Evolutionary conservation across 2,113 vertebrate species (phyloP).

Genomic region (Vireo altiloquus): DNA sequence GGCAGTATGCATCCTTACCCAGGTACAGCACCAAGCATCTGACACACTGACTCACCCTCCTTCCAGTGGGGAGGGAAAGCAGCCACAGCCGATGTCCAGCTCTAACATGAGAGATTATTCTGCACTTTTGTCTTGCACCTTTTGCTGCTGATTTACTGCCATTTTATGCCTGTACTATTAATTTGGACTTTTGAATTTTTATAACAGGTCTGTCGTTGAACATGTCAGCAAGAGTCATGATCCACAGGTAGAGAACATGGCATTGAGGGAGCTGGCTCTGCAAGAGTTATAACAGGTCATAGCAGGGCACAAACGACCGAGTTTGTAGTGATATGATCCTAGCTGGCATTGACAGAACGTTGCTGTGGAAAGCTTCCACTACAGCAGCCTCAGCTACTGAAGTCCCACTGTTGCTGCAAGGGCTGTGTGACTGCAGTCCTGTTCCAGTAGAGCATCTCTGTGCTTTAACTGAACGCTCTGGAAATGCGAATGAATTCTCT

Average conservation of each 20-base stretch:
- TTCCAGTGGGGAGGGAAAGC: not conserved
- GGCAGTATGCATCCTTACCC: slow-evolving; percentile 79
- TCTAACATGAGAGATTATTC: slow-evolving; percentile 18
- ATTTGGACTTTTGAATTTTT: slow-evolving; percentile 57
- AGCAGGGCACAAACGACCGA: slow-evolving; percentile 3
- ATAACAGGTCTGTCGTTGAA: slow-evolving; percentile 45
- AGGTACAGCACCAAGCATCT: slow-evolving; percentile 71
- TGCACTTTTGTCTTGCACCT: slow-evolving; percentile 18
- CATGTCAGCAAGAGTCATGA: slow-evolving; percentile 68
- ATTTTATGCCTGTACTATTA: slow-evolving; percentile 58
- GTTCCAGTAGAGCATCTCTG: not conserved
- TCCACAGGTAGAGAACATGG: slow-evolving; percentile 18
- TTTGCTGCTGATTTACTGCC: slow-evolving; percentile 48
- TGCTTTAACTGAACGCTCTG: slow-evolving; percentile 7
- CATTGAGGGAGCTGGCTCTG: slow-evolving; percentile 39
- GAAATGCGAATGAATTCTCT: slow-evolving; percentile 32
- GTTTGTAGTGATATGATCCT: slow-evolving; percentile 16
- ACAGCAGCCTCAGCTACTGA: not conserved
- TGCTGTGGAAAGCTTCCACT: not conserved
- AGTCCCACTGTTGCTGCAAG: not conserved
- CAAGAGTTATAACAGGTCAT: not conserved
- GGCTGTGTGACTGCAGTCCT: not conserved
- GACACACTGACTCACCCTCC: not conserved
- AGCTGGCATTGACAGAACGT: slow-evolving; percentile 4
- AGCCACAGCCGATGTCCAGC: slow-evolving; percentile 19